Evolutionary conservation across 1,140 invertebrate species (phyloP), one percentile per base, ranked within the genome.

Genomic region (Pygmarrhopalites habei): DNA sequence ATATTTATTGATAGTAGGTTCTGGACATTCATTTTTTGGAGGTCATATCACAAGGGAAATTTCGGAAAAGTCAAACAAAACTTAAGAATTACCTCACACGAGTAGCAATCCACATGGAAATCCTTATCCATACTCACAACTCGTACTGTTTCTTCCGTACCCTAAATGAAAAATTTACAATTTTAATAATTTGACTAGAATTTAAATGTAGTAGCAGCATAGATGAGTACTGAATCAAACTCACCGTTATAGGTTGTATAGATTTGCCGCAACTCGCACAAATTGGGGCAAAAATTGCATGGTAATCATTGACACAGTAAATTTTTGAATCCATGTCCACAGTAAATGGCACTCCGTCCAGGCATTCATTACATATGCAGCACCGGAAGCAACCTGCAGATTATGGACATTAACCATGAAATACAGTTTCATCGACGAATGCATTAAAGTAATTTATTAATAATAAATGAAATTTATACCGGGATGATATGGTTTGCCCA

Each of bases 71-170:
- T 30, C n/a, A 30, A 52, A 69, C 26, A 30, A 10, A 49, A 62
- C 21, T 29, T 39, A 68, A 57, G 10, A 47, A 14, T 74, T 73
- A 85, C 84, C 79, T 97, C 95, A 77, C 95, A 98, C 72, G 95
- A 88, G 76, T 97, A 99, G 78, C 95, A 98, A 76, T 98, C 95
- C 0, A 98, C 92, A 75, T 98, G 96, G 78, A 95, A 98, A 77
- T 98, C 94, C 77, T 95, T 92, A 73, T 98, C 94, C 93, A 98
- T 97, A 4, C 94, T 96, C 4, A 98, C 95, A 1, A 99, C 94
- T 51, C 95, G 81, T 26, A 87, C 94, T 1, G 95, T 98, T 79
- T 99, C 95, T 76, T 97, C 94, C 23, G 94, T 95, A 19, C 94
- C 95, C 84, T 83, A 70, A 32, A 70, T n/a, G n/a, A n/a, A n/a